These are phyloP conservation scores for Alligator mississippiensis DNA, from an alignment of 2,113 vertebrate species.

Conservation along the genomic window DNA sequence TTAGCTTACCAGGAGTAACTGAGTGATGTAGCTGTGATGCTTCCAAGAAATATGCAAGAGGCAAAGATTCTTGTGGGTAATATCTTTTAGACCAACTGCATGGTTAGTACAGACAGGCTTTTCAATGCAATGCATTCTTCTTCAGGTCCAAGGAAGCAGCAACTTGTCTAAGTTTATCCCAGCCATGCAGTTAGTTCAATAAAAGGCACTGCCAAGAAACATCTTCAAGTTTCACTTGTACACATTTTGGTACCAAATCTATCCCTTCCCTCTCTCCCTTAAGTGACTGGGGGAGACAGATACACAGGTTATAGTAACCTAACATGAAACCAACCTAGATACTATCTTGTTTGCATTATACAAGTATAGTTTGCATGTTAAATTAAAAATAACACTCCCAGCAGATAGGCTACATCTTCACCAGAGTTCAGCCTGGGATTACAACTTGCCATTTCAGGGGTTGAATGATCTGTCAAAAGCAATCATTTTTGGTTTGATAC, in stretches of 20 bases:
- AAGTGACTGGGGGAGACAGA: not conserved
- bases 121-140: too few species aligned
- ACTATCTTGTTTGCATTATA: slow-evolving; percentile 34
- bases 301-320: not conserved
- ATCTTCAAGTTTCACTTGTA: not conserved
- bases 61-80: too few species aligned
- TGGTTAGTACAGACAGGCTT: too few species aligned
- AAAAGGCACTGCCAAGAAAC: too few species aligned
- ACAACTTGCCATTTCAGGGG: slow-evolving; percentile 50
- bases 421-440: slow-evolving; percentile 36
- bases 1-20: not conserved
- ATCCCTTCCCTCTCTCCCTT: not conserved
- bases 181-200: too few species aligned
- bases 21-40: too few species aligned
- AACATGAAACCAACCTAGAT: slow-evolving; percentile 10
- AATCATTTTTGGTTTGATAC: slow-evolving; percentile 31
- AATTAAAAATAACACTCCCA: not conserved
- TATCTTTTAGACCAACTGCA: too few species aligned
- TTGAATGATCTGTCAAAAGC: slow-evolving; percentile 54
- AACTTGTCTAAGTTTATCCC: too few species aligned
- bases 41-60: too few species aligned
- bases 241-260: not conserved
- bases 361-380: not conserved
- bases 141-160: too few species aligned
- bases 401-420: not conserved